Base-by-base conservation (phyloP, 2,888 invertebrate genomes). In the Heliconius ethilla region DNA sequence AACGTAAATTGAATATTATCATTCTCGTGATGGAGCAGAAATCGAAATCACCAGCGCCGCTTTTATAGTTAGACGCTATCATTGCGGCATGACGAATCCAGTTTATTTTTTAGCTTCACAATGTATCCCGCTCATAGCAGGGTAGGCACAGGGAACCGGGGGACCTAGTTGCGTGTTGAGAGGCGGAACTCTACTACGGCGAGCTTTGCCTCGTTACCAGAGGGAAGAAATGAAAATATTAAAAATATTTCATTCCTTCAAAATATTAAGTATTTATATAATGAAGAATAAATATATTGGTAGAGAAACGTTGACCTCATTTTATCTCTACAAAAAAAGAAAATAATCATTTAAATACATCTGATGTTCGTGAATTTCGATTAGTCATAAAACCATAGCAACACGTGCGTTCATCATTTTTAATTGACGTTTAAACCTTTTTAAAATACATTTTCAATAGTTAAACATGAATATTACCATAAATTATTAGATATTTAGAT, bases 381-480 rank as follows among this genome's bases (percentile, higher is more conserved):
- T 69, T 69, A 69, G 40, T 45, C 40, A 69, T 69, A 69, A 40
- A 40, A 40, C 40, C 69, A 37, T 3, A 25, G n/a, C 25, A 27
- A 40, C 69, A 45, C 25, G 45, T 25, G 15, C 40, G 45, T 69
- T 69, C 45, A n/a, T 69, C 45, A 69, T 69, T 69, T 69, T 69
- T 69, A 69, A 69, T 69, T 69, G 69, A 69, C 69, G 18, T 69
- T 40, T 40, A 25, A 69, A 69, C 13, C 15, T 63, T 40, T 69
- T 69, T 69, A 69, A 18, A 25, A 69, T 13, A 45, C 18, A 69
- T 40, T 40, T 69, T 9, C 18, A 25, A 69, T 69, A 40, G 45
- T 25, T 13, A 40, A 18, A 15, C 3, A 9, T 5, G 25, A 40
- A 27, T 45, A 69, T 69, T 40, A 40, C 15, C 69, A 69, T 69